Evolutionary conservation across 2,113 vertebrate genomes (phyloP), one percentile per base, ranked within the genome.

Genomic region (Saccopteryx bilineata): DNA sequence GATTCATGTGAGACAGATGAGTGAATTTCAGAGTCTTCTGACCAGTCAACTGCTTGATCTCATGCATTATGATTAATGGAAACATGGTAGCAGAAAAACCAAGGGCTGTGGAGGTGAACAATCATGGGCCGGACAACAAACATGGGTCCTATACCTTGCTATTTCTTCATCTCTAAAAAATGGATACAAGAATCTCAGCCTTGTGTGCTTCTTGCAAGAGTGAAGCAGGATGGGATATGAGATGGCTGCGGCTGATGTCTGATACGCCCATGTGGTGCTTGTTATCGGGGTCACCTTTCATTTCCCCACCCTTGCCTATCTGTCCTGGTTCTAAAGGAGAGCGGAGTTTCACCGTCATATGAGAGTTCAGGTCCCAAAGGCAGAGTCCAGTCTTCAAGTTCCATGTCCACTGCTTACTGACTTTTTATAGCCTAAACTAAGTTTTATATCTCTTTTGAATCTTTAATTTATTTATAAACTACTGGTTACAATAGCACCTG

Each of bases 381-480:
- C 2, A 48, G 65, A 75, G 5, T 54, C 7, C 39, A 79, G 63
- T 39, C 46, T 66, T 79, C 10, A 11, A 21, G 23, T 33, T 81
- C 48, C 6, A 1, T 31, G 19, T 21, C 12, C 2, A 58, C 3
- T 19, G 1, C 48, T 80, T 81, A 50, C 13, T 21, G 58, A 54
- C 4, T n/a, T 63, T 75, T 61, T 80, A 39, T 19, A 90, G 24
- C 21, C 12, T 54, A 54, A 4, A 65, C 15, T 5, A 48, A 80
- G 13, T 31, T 33, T 90, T 84, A 39, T 75, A 39, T 71, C 19
- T 56, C 13, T 56, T 50, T 76, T 39, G n/a, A 17, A 23, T 66
- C 48, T 79, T 26, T 17, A 78, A 61, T 63, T 86, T 63, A 79
- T 91, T 88, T 72, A 4, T 87, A 71, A 92, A 87, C 61, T 63